Conservation (phyloP, 2,888 invertebrate genomes). For the Netelia fuscicornis region DNA sequence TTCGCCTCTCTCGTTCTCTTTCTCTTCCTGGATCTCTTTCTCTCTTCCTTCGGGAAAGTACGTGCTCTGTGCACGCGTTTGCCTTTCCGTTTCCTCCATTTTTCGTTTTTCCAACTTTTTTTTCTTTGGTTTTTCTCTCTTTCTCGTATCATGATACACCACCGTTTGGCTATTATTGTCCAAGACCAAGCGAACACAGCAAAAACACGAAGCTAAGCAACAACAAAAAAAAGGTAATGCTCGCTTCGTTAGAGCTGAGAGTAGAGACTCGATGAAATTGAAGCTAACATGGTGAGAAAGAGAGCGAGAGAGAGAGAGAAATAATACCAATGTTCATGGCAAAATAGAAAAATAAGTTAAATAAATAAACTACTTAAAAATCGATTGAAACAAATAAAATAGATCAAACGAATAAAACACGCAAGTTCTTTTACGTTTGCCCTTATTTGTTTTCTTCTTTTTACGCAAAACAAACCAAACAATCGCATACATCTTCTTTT, state of each 20-base stretch:
- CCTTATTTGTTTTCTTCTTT: too few relatives aligned
- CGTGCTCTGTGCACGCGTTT: conserved; percentile 38
- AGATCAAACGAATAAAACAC: too few relatives aligned
- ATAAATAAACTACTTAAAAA: background rate
- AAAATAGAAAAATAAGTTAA: background rate
- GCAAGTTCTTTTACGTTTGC: too few relatives aligned
- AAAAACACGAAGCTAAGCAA: conserved; percentile 11
- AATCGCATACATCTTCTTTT: too few relatives aligned
- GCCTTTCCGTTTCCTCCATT: background rate
- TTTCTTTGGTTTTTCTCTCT: background rate
- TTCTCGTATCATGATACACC: conserved; percentile 39
- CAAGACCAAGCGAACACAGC: background rate
- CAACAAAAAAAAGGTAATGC: conserved; percentile 36
- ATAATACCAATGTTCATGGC: conserved; percentile 13
- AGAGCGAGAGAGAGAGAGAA: background rate
- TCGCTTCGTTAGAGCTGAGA: conserved; percentile 30
- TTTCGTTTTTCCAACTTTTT: background rate
- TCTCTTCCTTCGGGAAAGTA: conserved; percentile 49
- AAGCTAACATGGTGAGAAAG: background rate
- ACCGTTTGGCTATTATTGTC: conserved; percentile 39
- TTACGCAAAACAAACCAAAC: too few relatives aligned
- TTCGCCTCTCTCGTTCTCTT: conserved; percentile 8
- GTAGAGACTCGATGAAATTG: conserved; percentile 2
- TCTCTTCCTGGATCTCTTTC: conserved; percentile 26
- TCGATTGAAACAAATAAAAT: background rate